A percentile compares a stretch with the other conserved stretches of the same genome.
phyloP scores from a whole-genome alignment of 2,113 vertebrate genomes.

The Brachionichthys hirsutus region DNA sequence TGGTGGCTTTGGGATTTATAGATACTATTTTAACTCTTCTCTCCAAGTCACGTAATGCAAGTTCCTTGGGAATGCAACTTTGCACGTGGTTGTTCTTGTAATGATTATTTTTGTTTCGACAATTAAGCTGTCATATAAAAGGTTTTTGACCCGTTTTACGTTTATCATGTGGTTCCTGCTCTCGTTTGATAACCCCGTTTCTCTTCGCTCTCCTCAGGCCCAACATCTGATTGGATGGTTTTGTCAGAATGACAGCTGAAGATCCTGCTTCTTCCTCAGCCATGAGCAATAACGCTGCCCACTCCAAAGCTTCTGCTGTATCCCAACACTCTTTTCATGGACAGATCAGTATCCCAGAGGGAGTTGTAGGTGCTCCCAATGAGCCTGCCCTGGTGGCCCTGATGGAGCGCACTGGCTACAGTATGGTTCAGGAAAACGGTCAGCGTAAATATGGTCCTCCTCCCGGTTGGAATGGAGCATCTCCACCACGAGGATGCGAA shows the following conservation, averaged over 20 bases:
- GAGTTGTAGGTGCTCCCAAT: constrained; percentile 86
- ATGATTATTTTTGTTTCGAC: constrained; percentile 11
- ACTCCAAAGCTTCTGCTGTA: constrained; percentile 58
- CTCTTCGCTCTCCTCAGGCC: constrained; percentile 64
- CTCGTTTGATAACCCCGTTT: constrained; percentile 12
- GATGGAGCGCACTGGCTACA: constrained; percentile 92
- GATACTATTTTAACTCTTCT: constrained; percentile 40
- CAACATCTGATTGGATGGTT: constrained; percentile 85
- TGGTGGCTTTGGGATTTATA: constrained; percentile 52
- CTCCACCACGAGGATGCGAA: constrained; percentile 94
- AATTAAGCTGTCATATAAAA: constrained; percentile 4
- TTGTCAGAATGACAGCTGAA: constrained; percentile 96
- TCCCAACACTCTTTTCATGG: constrained; percentile 72
- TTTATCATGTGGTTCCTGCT: background rate
- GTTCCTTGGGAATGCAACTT: constrained; percentile 12
- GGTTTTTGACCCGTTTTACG: background rate
- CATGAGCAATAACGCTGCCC: constrained; percentile 84
- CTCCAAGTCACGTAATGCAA: constrained; percentile 22
- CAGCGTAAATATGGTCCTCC: constrained; percentile 96
- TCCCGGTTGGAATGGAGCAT: constrained; percentile 88
- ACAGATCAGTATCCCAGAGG: constrained; percentile 80
- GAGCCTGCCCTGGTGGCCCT: constrained; percentile 87
- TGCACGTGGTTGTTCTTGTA: constrained; percentile 1
- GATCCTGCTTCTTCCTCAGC: constrained; percentile 87
- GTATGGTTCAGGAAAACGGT: constrained; percentile 95